These are phyloP conservation scores for Amblyjoppa proteus DNA, from an alignment of 2,888 invertebrate genomes.

Conservation along the genomic window DNA sequence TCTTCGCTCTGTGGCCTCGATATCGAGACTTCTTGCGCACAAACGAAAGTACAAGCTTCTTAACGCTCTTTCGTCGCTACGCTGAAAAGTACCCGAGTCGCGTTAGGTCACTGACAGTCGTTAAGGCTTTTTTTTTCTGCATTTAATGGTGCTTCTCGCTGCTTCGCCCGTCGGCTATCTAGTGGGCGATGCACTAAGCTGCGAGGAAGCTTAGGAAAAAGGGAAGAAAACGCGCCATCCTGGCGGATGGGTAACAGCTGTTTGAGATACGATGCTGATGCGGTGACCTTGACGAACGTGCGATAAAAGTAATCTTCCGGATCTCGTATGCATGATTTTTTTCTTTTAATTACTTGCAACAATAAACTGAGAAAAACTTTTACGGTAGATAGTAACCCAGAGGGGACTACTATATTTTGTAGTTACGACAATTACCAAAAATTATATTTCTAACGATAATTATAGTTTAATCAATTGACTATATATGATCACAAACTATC, in stretches of 20 bases:
- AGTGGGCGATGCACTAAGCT: constrained; percentile 11
- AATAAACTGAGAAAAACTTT: background rate
- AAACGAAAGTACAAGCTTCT: constrained; percentile 42
- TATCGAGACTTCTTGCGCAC: constrained; percentile 8
- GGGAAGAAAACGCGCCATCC: constrained; percentile 22
- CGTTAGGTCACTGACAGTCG: constrained; percentile 60
- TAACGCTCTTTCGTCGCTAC: constrained; percentile 23
- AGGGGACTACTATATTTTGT: too few relatives aligned
- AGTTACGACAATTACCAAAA: too few relatives aligned
- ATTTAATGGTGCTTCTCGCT: constrained; percentile 55
- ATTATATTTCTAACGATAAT: too few relatives aligned
- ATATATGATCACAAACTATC: too few relatives aligned
- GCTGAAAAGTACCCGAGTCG: constrained; percentile 25
- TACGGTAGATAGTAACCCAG: too few relatives aligned
- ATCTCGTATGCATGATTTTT: background rate
- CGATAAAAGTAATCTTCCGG: background rate
- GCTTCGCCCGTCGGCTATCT: constrained; percentile 22
- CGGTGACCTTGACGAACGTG: background rate
- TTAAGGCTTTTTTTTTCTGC: constrained; percentile 50
- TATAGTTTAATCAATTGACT: too few relatives aligned
- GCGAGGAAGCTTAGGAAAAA: background rate
- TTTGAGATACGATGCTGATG: constrained; percentile 20
- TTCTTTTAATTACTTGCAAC: background rate
- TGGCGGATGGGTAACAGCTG: background rate
- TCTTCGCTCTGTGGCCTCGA: constrained; percentile 10